Conservation (phyloP, 2,113 vertebrate species). For the Laterallus jamaicensis region DNA sequence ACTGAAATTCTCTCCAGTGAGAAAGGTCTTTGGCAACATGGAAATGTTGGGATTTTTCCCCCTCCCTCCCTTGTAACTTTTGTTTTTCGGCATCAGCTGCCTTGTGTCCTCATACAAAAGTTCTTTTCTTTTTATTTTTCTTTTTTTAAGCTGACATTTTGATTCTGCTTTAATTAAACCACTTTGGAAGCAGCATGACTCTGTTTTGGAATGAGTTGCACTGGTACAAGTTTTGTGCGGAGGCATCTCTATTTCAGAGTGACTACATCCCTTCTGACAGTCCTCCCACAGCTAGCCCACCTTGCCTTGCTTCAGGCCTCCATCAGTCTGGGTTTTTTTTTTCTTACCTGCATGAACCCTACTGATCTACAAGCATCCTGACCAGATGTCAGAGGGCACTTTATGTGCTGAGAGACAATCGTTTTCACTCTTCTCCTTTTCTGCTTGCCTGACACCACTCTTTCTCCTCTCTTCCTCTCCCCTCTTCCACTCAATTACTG, state of each 20-base stretch:
- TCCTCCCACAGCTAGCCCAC: constrained; percentile 16
- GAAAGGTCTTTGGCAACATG: constrained; percentile 34
- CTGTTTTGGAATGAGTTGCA: constrained; percentile 23
- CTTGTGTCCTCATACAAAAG: constrained; percentile 26
- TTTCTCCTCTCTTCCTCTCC: background rate
- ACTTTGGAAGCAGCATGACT: constrained; percentile 48
- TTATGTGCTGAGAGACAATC: background rate
- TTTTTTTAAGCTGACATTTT: constrained; percentile 53
- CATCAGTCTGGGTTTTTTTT: background rate
- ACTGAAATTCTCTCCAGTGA: constrained; percentile 5
- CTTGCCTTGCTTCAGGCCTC: constrained; percentile 30
- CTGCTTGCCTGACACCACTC: background rate
- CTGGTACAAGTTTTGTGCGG: constrained; percentile 17
- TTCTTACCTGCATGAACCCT: background rate
- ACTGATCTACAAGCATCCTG: background rate
- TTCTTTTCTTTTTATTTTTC: background rate
- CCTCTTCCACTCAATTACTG: background rate
- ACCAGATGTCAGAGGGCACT: background rate
- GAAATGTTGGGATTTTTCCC: background rate
- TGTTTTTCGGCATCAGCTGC: constrained; percentile 10
- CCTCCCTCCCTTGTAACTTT: background rate
- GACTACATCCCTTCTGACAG: constrained; percentile 35
- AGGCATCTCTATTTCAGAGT: constrained; percentile 33
- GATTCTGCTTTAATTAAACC: constrained; percentile 56
- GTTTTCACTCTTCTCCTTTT: background rate